Base-by-base conservation (phyloP, 2,113 vertebrate species). In the Monopterus albus region DNA sequence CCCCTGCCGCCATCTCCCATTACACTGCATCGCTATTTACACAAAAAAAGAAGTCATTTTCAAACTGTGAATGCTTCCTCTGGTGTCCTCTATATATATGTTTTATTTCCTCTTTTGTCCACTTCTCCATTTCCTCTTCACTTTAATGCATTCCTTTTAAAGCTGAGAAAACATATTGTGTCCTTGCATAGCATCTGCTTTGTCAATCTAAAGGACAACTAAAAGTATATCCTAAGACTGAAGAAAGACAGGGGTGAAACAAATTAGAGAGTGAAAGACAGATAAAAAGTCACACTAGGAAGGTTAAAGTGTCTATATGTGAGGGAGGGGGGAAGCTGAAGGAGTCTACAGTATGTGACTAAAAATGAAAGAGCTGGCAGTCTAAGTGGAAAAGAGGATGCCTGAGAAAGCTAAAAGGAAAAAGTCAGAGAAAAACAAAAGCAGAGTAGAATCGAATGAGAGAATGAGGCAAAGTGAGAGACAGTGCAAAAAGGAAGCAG, bases 381-480 rank as follows among this genome's bases (percentile, higher is more conserved):
- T 29, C 35, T 67, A 75, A 82, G 75, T 78, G 78, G 75, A 79
- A 78, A 61, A 71, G 53, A 72, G 40, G 61, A 84, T 69, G 80
- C 84, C 65, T 83, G 51, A 80, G 60, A 40, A 50, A 69, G 72
- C 49, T 59, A 36, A 76, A 55, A 71, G 10, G 12, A 61, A 49
- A 78, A 85, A 87, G 84, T 56, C 74, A 78, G 46, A 79, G 76
- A 59, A 82, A 78, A 84, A 85, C 83, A 87, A 87, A 88, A 83
- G 82, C 59, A 29, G 68, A 58, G 79, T 18, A 72, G 68, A 84
- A 74, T 38, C 59, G 70, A 62, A 39, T 13, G 73, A 65, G 66
- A 57, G 65, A 71, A 75, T 20, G 61, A 76, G 60, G 49, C 63
- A 81, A 87, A 85, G 87, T 82, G 82, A 87, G 84, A 90, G 88